phyloP scores from a whole-genome alignment of 2,888 invertebrate species.

The Agrotis ipsilon region DNA sequence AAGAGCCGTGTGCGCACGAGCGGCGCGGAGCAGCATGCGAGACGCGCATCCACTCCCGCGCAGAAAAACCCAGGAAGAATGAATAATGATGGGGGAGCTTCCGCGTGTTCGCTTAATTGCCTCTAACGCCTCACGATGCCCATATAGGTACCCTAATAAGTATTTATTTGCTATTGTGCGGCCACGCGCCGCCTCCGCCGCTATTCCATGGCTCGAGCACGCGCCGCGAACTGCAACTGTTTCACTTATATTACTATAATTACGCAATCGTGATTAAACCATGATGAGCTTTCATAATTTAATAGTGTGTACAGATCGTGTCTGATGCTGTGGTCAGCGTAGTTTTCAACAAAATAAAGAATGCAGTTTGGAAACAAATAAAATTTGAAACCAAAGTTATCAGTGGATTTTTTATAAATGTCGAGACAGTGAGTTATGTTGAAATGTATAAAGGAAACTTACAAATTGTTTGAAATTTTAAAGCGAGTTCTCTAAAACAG shows the following conservation, averaged over 20 bases:
- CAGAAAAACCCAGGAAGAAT: slow-evolving; percentile 88
- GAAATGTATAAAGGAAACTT: too few relatives aligned
- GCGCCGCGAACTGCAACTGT: slow-evolving; percentile 63
- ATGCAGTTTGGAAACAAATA: background rate
- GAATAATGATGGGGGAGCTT: slow-evolving; percentile 84
- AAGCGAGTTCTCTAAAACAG: slow-evolving; percentile 10
- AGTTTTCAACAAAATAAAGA: background rate
- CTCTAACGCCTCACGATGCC: slow-evolving; percentile 60
- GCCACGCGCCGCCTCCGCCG: slow-evolving; percentile 62
- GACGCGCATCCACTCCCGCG: slow-evolving; percentile 66
- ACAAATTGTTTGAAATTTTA: background rate
- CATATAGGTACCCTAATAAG: slow-evolving; percentile 48
- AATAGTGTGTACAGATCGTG: background rate
- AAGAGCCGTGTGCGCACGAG: slow-evolving; percentile 80
- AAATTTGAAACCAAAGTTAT: too few relatives aligned
- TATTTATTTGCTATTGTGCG: slow-evolving; percentile 55
- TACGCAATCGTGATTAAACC: slow-evolving; percentile 22
- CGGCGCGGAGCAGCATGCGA: slow-evolving; percentile 79
- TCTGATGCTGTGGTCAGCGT: background rate
- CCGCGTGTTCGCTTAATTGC: slow-evolving; percentile 84
- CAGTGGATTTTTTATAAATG: background rate
- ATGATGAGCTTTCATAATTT: slow-evolving; percentile 29
- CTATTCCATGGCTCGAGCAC: slow-evolving; percentile 69
- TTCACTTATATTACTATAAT: slow-evolving; percentile 25
- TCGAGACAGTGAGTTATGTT: background rate